phyloP scores from a whole-genome alignment of 2,797 vertebrate species.

The Rachycentron canadum region DNA sequence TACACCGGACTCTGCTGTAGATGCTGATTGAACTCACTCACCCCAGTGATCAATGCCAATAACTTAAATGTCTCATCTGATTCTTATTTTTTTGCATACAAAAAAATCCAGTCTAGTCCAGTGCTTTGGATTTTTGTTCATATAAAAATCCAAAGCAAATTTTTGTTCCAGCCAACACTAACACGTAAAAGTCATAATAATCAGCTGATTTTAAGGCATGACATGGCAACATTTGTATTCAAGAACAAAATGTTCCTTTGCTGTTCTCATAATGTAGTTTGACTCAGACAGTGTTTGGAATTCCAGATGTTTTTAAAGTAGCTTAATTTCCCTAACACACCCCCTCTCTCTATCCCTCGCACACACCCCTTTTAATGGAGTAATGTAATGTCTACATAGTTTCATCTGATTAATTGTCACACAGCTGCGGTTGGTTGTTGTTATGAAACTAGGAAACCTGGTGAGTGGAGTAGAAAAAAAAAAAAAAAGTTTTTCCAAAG shows the following conservation, averaged over 20 bases:
- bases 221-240: constrained; percentile 26
- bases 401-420: constrained; percentile 68
- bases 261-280: constrained; percentile 57
- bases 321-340: constrained; percentile 56
- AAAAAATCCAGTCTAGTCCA: constrained; percentile 2
- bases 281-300: constrained; percentile 58
- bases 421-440: constrained; percentile 56
- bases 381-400: constrained; percentile 41
- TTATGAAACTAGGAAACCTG: constrained; percentile 76
- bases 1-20: neutral
- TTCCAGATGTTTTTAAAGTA: constrained; percentile 73
- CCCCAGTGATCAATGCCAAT: constrained; percentile 4
- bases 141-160: constrained; percentile 13
- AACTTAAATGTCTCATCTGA: constrained; percentile 3
- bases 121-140: neutral
- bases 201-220: constrained; percentile 37
- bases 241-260: constrained; percentile 76
- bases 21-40: constrained; percentile 12
- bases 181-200: constrained; percentile 33
- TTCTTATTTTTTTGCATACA: constrained; percentile 4
- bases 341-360: neutral
- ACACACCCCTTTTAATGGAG: constrained; percentile 42
- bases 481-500: constrained; percentile 62
- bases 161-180: constrained; percentile 25
- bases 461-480: constrained; percentile 29